phyloP scores from a whole-genome alignment of 2,797 vertebrate genomes.

The Leucoraja ocellata region DNA sequence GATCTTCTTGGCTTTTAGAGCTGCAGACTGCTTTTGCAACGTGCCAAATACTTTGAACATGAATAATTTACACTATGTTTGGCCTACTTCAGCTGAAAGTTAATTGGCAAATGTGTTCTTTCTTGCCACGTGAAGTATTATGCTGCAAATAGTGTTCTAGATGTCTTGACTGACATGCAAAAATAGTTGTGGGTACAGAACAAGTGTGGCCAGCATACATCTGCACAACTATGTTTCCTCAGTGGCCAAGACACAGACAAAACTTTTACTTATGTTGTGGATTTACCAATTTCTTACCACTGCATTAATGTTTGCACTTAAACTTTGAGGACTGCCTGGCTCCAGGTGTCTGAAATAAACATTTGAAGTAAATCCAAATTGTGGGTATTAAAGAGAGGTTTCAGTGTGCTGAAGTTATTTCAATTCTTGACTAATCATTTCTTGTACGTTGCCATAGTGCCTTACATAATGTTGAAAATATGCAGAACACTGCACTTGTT shows the following conservation, averaged over 20 bases:
- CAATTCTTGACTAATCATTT: not conserved
- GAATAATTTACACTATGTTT: not conserved
- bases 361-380: not conserved
- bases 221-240: too few relatives aligned
- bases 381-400: not conserved
- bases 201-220: not conserved
- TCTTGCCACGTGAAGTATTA: not conserved
- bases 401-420: not conserved
- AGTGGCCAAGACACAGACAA: not conserved
- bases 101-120: not conserved
- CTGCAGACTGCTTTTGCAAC: not conserved
- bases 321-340: not conserved
- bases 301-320: not conserved
- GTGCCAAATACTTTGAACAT: not conserved
- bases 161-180: not conserved
- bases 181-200: not conserved
- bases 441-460: not conserved
- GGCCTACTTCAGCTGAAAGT: not conserved
- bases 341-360: conserved; percentile 12
- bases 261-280: not conserved
- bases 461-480: not conserved
- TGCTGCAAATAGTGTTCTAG: not conserved
- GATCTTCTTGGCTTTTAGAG: not conserved
- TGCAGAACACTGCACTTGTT: not conserved
- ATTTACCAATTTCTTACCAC: not conserved